Conservation (phyloP, 2,888 invertebrate species). For the Amphimallon solstitiale region DNA sequence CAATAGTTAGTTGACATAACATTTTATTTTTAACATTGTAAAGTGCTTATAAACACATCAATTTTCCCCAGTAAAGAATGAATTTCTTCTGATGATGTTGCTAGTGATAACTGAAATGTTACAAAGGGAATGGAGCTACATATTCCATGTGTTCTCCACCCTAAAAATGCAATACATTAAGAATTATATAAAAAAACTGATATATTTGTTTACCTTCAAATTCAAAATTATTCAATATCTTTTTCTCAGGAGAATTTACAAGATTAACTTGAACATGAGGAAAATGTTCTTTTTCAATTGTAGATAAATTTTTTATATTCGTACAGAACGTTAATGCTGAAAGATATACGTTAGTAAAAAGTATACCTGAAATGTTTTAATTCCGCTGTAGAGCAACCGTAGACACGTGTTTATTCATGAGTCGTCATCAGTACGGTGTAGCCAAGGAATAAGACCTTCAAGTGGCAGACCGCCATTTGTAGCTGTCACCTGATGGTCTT, state of each 20-base stretch:
- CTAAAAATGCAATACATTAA: neutral
- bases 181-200: neutral
- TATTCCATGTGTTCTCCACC: constrained; percentile 12
- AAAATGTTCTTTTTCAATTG: neutral
- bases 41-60: neutral
- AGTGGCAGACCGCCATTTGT: too few species aligned
- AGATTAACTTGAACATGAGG: neutral
- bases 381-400: too few species aligned
- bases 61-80: neutral
- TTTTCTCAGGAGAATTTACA: neutral
- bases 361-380: too few species aligned
- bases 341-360: neutral
- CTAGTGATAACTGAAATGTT: neutral
- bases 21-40: neutral
- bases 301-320: neutral
- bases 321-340: constrained; percentile 1
- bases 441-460: too few species aligned
- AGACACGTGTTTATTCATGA: too few species aligned
- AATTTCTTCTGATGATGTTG: neutral
- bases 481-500: too few species aligned
- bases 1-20: neutral
- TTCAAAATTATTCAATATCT: neutral
- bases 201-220: constrained; percentile 6
- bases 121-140: neutral
- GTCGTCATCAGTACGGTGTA: too few species aligned